Conservation (phyloP, 2,113 vertebrate species). For the Engraulis encrasicolus region DNA sequence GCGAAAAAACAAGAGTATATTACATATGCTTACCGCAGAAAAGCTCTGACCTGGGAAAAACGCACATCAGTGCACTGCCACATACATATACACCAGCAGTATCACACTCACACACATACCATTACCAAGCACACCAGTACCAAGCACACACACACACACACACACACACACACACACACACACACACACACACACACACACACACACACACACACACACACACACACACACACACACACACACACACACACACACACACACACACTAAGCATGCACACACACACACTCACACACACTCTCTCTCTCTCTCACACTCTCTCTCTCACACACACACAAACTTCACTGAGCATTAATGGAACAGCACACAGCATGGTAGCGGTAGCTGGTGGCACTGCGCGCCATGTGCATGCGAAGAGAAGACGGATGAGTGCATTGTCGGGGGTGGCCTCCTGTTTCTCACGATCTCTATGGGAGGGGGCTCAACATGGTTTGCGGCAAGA, state of each 20-base stretch:
- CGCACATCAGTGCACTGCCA: no score
- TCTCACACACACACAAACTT: not conserved
- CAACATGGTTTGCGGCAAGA: no score
- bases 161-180: not conserved
- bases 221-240: not conserved
- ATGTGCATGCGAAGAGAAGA: not conserved
- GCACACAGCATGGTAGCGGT: not conserved
- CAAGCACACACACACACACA: not conserved
- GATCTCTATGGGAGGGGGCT: not conserved
- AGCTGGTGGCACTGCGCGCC: not conserved
- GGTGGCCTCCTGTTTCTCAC: not conserved
- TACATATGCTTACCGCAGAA: no score
- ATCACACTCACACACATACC: no score
- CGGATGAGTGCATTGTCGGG: not conserved
- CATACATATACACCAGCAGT: no score
- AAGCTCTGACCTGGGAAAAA: not conserved
- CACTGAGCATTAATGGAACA: not conserved
- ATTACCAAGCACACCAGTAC: no score
- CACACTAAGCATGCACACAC: not conserved
- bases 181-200: not conserved
- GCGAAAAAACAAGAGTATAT: no score
- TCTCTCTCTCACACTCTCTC: not conserved
- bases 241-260: constrained; percentile 3
- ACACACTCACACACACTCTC: not conserved
- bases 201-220: constrained; percentile 10